phyloP scores from a whole-genome alignment of 2,888 invertebrate genomes.

The Diogma glabrata region DNA sequence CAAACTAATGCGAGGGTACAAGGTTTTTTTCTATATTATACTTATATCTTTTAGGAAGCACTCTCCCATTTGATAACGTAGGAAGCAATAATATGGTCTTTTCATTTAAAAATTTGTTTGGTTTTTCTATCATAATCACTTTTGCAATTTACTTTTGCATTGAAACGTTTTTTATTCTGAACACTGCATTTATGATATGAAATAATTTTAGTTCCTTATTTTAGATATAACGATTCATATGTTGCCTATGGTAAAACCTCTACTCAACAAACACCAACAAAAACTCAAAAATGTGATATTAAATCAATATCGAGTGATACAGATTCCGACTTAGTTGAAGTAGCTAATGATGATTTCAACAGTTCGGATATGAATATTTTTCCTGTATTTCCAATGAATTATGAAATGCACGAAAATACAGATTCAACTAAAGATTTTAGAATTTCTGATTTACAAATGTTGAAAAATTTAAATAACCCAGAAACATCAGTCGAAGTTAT shows the following conservation, averaged over 20 bases:
- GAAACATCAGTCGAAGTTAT: conserved; percentile 29
- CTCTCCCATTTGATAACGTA: too few relatives aligned
- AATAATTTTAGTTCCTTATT: not conserved
- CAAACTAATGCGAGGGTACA: too few relatives aligned
- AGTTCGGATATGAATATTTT: conserved; percentile 17
- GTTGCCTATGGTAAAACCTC: not conserved
- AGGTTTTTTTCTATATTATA: too few relatives aligned
- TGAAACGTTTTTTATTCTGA: too few relatives aligned
- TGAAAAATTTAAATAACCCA: conserved; percentile 1
- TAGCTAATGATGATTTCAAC: conserved; percentile 22
- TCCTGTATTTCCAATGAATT: not conserved
- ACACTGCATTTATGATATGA: too few relatives aligned
- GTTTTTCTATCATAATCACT: too few relatives aligned
- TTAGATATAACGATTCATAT: conserved; percentile 12
- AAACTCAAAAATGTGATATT: not conserved
- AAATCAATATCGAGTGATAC: conserved; percentile 20
- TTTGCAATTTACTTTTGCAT: too few relatives aligned
- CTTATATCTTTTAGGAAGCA: too few relatives aligned
- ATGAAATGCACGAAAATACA: not conserved
- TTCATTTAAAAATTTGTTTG: too few relatives aligned
- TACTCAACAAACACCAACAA: not conserved
- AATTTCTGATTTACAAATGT: conserved; percentile 2
- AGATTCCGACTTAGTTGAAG: conserved; percentile 29
- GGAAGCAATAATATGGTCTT: too few relatives aligned
- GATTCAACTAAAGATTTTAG: conserved; percentile 5